Evolutionary conservation across 2,113 vertebrate species (phyloP), one percentile per base, ranked within the genome.

Genomic region (Ptilorrhoa leucosticta): DNA sequence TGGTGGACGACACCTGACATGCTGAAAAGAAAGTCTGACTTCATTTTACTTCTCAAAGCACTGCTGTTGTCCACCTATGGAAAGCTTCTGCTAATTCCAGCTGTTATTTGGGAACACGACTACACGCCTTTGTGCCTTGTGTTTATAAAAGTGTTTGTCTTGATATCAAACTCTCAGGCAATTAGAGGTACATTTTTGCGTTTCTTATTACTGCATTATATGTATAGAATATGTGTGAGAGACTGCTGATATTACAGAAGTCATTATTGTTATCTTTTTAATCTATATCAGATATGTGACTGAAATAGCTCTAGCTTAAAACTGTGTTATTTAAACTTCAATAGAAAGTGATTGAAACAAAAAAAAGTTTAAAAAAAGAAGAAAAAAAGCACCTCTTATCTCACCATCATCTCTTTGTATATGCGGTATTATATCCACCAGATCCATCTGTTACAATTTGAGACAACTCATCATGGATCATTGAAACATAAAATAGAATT

Each of bases 51-150:
- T 89, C 96, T 99, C 97, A 98, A 99, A 95, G 99, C 99, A 1
- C 96, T 99, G 64, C 92, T 99, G 45, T 95, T 99, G 18, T 99
- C 99, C 54, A 98, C 98, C 96, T 99, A 99, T 21, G 99, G 99
- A n/a, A 99, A 99, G 78, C 98, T 99, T 45, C 96, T 99, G 50
- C 96, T 99, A 82, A 99, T 99, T 93, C 99, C 99, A 6, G 98
- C 98, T 3, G 99, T 99, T 87, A 99, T 99, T 96, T 99, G 99
- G 99, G 99, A 99, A 70, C 99, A 99, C 1, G 99, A 99, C 94
- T 99, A 99, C 96, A 98, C 99, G 0, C 98, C 98, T 40, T 97
- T 99, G 72, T 99, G 99, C 89, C 98, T 99, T 83, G 96, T 90
- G 1, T 99, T 99, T 97, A 99, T 99, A 93, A 99, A 99, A 84